Evolutionary conservation across 2,113 vertebrate species (phyloP).

Genomic region (Ascaphus truei): DNA sequence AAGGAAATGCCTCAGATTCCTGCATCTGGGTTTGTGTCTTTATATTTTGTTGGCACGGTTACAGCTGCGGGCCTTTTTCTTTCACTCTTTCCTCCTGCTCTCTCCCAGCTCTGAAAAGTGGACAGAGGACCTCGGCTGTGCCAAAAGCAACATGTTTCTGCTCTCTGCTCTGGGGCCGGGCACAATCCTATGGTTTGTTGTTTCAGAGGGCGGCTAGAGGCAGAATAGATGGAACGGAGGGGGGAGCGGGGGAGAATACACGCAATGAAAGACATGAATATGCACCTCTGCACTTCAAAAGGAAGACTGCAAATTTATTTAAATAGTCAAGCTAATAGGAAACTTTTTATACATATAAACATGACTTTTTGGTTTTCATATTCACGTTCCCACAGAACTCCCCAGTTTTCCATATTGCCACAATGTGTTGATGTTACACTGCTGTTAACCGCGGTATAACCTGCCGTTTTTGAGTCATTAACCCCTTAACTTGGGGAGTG

Average conservation of each 20-base stretch:
- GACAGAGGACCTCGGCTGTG: constrained; percentile 36
- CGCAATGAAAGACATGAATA: constrained; percentile 11
- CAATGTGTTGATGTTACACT: not conserved
- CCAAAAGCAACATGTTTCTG: constrained; percentile 49
- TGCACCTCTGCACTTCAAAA: not conserved
- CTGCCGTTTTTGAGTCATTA: too few species aligned
- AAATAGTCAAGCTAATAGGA: not conserved
- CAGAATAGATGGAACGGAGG: not conserved
- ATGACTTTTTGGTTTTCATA: not conserved
- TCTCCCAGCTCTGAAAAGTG: constrained; percentile 42
- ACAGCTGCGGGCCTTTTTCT: constrained; percentile 47
- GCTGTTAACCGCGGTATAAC: too few species aligned
- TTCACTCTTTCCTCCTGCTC: constrained; percentile 29
- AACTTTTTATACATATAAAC: not conserved
- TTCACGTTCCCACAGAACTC: not conserved
- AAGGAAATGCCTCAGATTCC: constrained; percentile 78
- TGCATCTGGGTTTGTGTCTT: constrained; percentile 61
- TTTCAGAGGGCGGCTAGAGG: constrained; percentile 35
- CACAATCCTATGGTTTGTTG: constrained; percentile 45
- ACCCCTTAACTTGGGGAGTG: too few species aligned
- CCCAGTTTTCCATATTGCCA: not conserved
- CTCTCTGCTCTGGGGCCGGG: constrained; percentile 23
- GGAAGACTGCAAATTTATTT: not conserved
- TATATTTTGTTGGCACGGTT: constrained; percentile 59
- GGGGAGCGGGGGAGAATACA: not conserved